Percentiles rank a stretch among this genome's conserved stretches.
These are phyloP conservation scores for Nesogale talazaci DNA, from an alignment of 2,113 vertebrate genomes.

Conservation along the genomic window DNA sequence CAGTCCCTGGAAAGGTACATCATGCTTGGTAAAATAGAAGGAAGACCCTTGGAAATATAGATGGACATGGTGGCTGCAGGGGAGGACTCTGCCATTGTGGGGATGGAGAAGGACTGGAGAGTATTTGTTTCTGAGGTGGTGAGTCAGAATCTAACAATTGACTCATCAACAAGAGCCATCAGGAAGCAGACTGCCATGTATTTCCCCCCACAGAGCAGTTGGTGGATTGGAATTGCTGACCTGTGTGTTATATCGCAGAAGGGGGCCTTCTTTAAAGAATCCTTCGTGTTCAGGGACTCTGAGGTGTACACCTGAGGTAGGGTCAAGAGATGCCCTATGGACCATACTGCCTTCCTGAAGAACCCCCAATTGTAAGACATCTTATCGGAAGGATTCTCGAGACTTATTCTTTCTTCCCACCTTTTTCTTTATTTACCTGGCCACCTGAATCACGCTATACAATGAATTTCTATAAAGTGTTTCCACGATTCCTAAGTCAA, in stretches of 20 bases:
- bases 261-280: not conserved
- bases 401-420: not conserved
- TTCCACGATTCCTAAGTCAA: constrained; percentile 53
- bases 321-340: constrained; percentile 2
- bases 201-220: not conserved
- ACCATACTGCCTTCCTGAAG: constrained; percentile 16
- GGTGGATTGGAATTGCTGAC: not conserved
- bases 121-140: too few relatives aligned
- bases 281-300: constrained; percentile 25
- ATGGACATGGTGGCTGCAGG: too few relatives aligned
- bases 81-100: too few relatives aligned
- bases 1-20: too few relatives aligned
- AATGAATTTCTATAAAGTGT: constrained; percentile 50
- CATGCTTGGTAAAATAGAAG: too few relatives aligned
- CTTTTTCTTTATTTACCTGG: constrained; percentile 48
- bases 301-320: constrained; percentile 7
- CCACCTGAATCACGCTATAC: not conserved
- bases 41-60: too few relatives aligned
- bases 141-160: too few relatives aligned
- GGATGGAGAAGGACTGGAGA: too few relatives aligned
- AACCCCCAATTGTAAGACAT: not conserved
- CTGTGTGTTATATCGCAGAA: not conserved
- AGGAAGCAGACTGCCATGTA: not conserved
- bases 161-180: not conserved
- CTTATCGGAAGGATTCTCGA: constrained; percentile 1